These are phyloP conservation scores for Orycteropus afer DNA, from an alignment of 2,113 vertebrate genomes.

Conservation along the genomic window DNA sequence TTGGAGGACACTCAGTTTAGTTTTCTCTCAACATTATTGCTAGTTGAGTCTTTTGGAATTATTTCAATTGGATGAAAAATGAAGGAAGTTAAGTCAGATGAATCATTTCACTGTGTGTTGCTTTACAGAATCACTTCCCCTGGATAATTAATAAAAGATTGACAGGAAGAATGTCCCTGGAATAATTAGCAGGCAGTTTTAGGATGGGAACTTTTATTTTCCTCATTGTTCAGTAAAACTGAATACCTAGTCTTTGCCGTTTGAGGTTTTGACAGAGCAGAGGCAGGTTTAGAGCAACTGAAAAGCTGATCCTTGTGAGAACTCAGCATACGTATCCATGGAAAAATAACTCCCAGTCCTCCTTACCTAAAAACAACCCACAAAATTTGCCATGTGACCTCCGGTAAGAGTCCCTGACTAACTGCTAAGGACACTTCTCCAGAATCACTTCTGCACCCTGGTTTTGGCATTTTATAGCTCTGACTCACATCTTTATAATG, in stretches of 20 bases:
- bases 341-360: neutral
- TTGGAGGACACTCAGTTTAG: conserved; percentile 53
- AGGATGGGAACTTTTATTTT: conserved; percentile 6
- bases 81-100: conserved; percentile 80
- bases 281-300: neutral
- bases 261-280: conserved; percentile 57
- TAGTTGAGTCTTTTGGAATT: conserved; percentile 66
- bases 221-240: conserved; percentile 38
- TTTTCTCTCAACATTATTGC: conserved; percentile 67
- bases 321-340: neutral
- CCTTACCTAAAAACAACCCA: neutral
- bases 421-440: neutral
- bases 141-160: conserved; percentile 75
- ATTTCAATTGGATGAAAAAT: conserved; percentile 77
- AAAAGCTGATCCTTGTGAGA: conserved; percentile 38
- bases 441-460: neutral
- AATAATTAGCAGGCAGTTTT: conserved; percentile 78
- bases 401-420: conserved; percentile 5
- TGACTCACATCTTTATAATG: neutral
- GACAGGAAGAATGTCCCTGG: conserved; percentile 72
- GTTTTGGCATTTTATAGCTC: neutral
- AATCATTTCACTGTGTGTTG: conserved; percentile 66
- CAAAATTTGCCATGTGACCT: neutral
- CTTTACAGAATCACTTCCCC: conserved; percentile 76
- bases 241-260: conserved; percentile 45